Evolutionary conservation across 2,797 vertebrate genomes (phyloP).

Genomic region (Halcyon chelicuti): DNA sequence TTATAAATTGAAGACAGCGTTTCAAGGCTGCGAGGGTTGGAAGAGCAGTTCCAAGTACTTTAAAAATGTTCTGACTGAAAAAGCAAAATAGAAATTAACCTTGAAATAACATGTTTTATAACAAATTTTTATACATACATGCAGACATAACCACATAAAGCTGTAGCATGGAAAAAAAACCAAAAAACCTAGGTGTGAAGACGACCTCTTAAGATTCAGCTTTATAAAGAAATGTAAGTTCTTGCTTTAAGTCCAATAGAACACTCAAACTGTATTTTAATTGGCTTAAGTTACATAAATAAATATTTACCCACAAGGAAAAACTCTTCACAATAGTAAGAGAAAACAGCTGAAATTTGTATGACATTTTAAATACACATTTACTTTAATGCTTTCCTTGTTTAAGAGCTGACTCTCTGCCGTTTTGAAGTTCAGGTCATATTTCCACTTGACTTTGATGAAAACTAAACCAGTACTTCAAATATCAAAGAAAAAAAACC

Average conservation of each 20-base stretch:
- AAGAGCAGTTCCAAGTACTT: neutral
- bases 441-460: constrained; percentile 33
- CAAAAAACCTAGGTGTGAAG: neutral
- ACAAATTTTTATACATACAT: neutral
- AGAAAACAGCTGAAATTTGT: neutral
- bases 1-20: neutral
- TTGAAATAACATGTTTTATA: neutral
- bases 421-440: constrained; percentile 34
- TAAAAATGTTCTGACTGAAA: neutral
- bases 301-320: neutral
- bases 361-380: constrained; percentile 11
- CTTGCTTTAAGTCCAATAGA: neutral
- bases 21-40: neutral
- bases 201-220: neutral
- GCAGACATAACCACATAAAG: neutral
- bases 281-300: neutral
- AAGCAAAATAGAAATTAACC: neutral
- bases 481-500: neutral
- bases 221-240: neutral
- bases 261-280: neutral
- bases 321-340: neutral
- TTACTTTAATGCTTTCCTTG: constrained; percentile 18
- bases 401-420: neutral
- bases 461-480: constrained; percentile 27
- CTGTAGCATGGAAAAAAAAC: neutral